phyloP scores from a whole-genome alignment of 2,888 invertebrate genomes.

The Lordiphosa andalusiaca region DNA sequence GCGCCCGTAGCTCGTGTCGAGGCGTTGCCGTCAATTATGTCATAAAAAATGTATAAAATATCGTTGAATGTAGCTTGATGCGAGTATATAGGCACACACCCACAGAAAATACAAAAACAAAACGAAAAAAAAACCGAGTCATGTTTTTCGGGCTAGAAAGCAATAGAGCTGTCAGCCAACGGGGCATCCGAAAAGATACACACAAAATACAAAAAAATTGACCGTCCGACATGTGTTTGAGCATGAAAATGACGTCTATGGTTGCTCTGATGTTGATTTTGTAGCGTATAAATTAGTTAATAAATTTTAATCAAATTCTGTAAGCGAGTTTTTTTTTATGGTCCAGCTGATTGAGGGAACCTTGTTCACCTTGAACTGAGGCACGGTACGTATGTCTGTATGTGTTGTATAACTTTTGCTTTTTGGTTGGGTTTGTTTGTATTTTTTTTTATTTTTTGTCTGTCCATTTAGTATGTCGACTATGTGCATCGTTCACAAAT shows the following conservation, averaged over 20 bases:
- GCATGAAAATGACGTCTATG: slow-evolving; percentile 20
- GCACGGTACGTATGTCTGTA: not conserved
- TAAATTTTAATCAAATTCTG: slow-evolving; percentile 71
- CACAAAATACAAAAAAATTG: slow-evolving; percentile 15
- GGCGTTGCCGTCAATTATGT: slow-evolving; percentile 45
- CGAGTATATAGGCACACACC: slow-evolving; percentile 2
- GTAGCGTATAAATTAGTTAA: slow-evolving; percentile 58
- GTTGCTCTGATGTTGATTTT: slow-evolving; percentile 28
- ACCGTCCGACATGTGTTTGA: slow-evolving; percentile 14
- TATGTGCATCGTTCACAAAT: too few species aligned
- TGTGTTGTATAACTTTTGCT: too few species aligned
- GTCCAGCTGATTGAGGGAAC: slow-evolving; percentile 23
- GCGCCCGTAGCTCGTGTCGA: slow-evolving; percentile 19
- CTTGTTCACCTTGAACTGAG: slow-evolving; percentile 57
- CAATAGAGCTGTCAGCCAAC: slow-evolving; percentile 11
- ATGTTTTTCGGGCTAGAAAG: slow-evolving; percentile 4
- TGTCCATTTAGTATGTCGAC: too few species aligned
- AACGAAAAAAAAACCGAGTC: slow-evolving; percentile 5
- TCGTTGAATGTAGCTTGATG: not conserved
- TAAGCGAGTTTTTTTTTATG: slow-evolving; percentile 42
- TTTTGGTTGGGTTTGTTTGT: too few species aligned
- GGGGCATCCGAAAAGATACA: slow-evolving; percentile 4
- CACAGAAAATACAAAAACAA: slow-evolving; percentile 5
- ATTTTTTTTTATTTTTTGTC: too few species aligned
- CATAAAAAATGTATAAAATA: slow-evolving; percentile 25